Evolutionary conservation across 2,797 vertebrate genomes (phyloP), one percentile per base, ranked within the genome.

Genomic region (Thalassophryne amazonica): DNA sequence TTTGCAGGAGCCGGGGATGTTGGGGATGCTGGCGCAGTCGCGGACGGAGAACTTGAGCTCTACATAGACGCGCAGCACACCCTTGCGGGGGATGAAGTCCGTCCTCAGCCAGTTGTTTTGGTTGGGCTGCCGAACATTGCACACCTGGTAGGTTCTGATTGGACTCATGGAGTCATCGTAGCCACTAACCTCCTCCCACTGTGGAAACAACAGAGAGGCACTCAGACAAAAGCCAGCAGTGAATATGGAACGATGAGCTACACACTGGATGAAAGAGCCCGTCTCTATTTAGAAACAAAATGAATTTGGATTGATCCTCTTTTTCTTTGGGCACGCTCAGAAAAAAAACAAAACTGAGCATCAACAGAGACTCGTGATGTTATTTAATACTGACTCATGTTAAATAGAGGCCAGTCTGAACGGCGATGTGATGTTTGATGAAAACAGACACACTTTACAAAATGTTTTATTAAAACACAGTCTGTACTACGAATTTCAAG

Each of bases 181-280:
- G 73, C 97, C 97, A 0, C 97, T 99, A 28, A 99, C 97, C 81
- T 99, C 97, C 87, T 99, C 97, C 97, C 97, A 99, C 97, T 99
- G 89, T 5, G 34, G 54, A 60, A 11, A 73, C 15, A 76, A 68
- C 47, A 74, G 5, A 35, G 36, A 56, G 22, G 49, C 43, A 33
- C 2, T 33, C 40, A 39, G 35, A 76, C 18, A 17, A 12, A 32
- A 31, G 35, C 47, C 6, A 28, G 46, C 15, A 22, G 21, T 11
- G 5, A 19, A 30, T 16, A 14, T 9, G 19, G 17, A 31, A 15
- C 10, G 29, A 18, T 4, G 4, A 30, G 29, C 25, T 7, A 7
- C 6, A 15, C 23, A 6, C 3, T 6, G 7, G 13, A 8, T 42
- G n/a, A 20, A 21, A 20, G 7, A 21, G 3, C 20, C 18, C 4